These are phyloP conservation scores for Ctenoplectra terminalis DNA, from an alignment of 1,140 invertebrate species.

Conservation along the genomic window DNA sequence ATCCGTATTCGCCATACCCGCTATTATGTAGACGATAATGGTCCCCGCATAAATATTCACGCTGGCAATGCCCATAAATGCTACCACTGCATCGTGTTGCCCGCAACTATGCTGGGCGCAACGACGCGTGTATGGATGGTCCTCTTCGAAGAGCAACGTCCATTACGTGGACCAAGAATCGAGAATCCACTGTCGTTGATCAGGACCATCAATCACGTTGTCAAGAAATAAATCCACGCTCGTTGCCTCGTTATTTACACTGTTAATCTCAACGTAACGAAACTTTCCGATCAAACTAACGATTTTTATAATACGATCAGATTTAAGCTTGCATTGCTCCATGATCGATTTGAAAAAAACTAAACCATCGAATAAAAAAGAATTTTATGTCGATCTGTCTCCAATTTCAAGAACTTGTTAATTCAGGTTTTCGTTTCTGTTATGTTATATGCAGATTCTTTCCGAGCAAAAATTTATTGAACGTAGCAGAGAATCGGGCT, in stretches of 20 bases:
- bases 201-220: slow-evolving; percentile 20
- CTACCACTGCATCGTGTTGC: slow-evolving; percentile 74
- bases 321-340: no score
- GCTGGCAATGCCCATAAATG: slow-evolving; percentile 79
- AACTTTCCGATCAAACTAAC: no score
- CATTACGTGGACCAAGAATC: slow-evolving; percentile 31
- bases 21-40: slow-evolving; percentile 81
- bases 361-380: no score
- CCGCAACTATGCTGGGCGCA: slow-evolving; percentile 27
- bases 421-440: neutral
- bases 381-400: no score
- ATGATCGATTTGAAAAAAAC: no score
- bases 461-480: neutral
- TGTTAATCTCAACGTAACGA: slow-evolving; percentile 5
- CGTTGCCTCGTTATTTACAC: slow-evolving; percentile 25
- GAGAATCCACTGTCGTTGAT: slow-evolving; percentile 12
- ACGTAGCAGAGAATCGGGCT: neutral
- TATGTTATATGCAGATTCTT: neutral
- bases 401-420: no score
- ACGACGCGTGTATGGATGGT: slow-evolving; percentile 1
- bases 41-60: slow-evolving; percentile 82
- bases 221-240: slow-evolving; percentile 18
- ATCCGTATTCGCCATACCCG: slow-evolving; percentile 71
- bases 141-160: neutral
- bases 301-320: no score